Evolutionary conservation across 2,797 vertebrate species (phyloP).

Genomic region (Prionace glauca): DNA sequence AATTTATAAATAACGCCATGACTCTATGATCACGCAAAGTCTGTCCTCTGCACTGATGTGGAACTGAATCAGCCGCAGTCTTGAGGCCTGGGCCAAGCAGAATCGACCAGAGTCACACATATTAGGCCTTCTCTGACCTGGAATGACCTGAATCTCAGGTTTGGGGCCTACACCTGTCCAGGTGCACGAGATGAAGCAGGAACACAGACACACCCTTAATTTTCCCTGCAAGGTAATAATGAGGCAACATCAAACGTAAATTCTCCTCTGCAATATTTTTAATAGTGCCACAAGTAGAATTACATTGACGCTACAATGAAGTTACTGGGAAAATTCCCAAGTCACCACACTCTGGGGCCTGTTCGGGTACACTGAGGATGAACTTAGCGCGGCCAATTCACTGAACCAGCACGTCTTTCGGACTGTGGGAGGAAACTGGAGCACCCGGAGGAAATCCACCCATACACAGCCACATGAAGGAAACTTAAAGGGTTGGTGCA

Average conservation of each 20-base stretch:
- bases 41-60: background rate
- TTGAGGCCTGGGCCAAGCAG: background rate
- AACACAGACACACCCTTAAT: background rate
- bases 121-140: too few relatives aligned
- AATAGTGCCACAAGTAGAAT: too few relatives aligned
- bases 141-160: too few relatives aligned
- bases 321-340: too few relatives aligned
- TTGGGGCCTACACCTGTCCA: background rate
- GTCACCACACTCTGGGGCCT: too few relatives aligned
- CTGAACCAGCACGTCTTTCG: too few relatives aligned
- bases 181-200: background rate
- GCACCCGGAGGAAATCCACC: too few relatives aligned
- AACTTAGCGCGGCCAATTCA: too few relatives aligned
- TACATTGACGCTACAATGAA: too few relatives aligned
- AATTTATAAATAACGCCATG: background rate
- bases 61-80: background rate
- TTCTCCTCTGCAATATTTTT: background rate
- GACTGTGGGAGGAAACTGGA: too few relatives aligned
- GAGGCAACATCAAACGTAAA: background rate
- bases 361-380: too few relatives aligned
- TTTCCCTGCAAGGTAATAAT: background rate
- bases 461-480: background rate
- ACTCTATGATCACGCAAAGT: background rate
- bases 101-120: background rate
- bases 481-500: background rate